Evolutionary conservation across 1,140 invertebrate species (phyloP), one percentile per base, ranked within the genome.

Genomic region (Episyrphus balteatus): DNA sequence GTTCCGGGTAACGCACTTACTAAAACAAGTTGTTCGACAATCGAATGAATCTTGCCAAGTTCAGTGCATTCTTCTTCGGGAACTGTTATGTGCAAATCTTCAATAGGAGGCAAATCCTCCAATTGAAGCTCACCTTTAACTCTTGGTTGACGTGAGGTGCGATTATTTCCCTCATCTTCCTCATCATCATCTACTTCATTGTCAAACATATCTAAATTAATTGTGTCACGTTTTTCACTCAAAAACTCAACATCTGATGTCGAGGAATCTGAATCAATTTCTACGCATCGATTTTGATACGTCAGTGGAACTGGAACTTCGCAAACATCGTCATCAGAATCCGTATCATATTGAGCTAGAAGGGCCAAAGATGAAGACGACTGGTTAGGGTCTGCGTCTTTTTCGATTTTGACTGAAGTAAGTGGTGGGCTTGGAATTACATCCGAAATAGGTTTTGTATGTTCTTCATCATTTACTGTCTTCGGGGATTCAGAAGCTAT

Each of bases 51-150:
- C 37, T 76, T 73, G 40, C 90, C 90, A 50, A 92, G 73, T 51
- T 80, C 76, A 47, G 80, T 72, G 56, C 84, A 84, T 47, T 88
- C 75, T 51, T 83, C 77, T 61, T 86, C 79, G 6, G 81, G 79
- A 10, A 91, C 77, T 47, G 76, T 81, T 46, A 93, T 89, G 52
- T 81, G 74, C 34, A 92, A 72, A 58, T 92, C 83, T 68, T 90
- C 80, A 51, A 92, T 85, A 0, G 86, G 85, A 2, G 88, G 88
- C 38, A 92, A 70, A 55, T 90, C 81, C 60, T 84, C 78, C 13
- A 82, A 42, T 7, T 58, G 32, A 51, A 68, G 53, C 51, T 68
- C 65, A 3, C 65, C 65, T 1, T 60, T 54, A 0, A 61, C 61
- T 21, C 54, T 56, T 3, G 60, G 55, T 8, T 57, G 64, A 2